Evolutionary conservation across 2,113 vertebrate genomes (phyloP).

Genomic region (Ramphastos sulfuratus): DNA sequence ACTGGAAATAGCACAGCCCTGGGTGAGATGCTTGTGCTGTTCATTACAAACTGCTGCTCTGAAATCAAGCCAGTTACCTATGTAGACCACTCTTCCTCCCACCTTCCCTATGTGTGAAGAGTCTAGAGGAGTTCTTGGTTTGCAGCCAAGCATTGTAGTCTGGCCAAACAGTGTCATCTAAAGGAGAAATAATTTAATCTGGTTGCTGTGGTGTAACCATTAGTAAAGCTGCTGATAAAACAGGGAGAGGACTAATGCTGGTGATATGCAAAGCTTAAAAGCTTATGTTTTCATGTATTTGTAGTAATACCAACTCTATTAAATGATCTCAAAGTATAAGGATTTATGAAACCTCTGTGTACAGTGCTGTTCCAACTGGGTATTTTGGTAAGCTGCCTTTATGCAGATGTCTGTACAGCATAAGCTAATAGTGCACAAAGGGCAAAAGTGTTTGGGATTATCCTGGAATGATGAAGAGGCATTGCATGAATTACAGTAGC

Average conservation of each 20-base stretch:
- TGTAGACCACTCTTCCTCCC: not conserved
- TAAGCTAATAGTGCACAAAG: not conserved
- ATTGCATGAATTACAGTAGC: not conserved
- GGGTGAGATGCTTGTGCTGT: not conserved
- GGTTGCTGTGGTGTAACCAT: not conserved
- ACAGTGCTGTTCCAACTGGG: not conserved
- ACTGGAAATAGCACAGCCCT: not conserved
- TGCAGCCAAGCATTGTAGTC: not conserved
- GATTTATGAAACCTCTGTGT: not conserved
- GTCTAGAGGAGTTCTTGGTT: not conserved
- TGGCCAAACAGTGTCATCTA: not conserved
- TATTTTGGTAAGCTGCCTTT: conserved; percentile 26
- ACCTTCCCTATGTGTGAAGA: not conserved
- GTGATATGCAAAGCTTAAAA: not conserved
- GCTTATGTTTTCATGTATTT: not conserved
- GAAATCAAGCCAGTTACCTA: not conserved
- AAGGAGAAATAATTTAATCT: not conserved
- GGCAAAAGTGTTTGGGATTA: conserved; percentile 11
- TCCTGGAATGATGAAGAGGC: not conserved
- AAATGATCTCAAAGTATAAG: not conserved
- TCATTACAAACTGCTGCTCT: not conserved
- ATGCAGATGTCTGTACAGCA: not conserved
- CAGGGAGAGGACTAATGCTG: not conserved
- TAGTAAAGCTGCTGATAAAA: not conserved
- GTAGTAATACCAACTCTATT: not conserved